A percentile compares a stretch with the other conserved stretches of the same genome.
Evolutionary conservation across 2,888 invertebrate species (phyloP).

Genomic region (Aproaerema taeniolella): DNA sequence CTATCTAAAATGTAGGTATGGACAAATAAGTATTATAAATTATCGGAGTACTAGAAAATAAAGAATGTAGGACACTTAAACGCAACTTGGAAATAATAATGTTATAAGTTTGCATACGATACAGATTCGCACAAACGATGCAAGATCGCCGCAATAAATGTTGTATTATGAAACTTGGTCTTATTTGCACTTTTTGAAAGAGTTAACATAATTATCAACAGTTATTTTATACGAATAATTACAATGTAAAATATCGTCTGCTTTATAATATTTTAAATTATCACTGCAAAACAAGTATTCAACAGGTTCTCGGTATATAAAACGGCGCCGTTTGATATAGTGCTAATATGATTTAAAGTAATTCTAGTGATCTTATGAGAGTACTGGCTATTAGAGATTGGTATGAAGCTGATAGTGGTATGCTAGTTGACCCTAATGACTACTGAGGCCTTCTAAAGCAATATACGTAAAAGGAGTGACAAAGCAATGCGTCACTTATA

Average conservation of each 20-base stretch:
- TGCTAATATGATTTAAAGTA: constrained; percentile 4
- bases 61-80: constrained; percentile 22
- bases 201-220: not conserved
- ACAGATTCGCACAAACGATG: constrained; percentile 24
- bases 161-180: constrained; percentile 19
- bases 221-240: constrained; percentile 3
- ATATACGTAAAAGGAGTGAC: constrained; percentile 17
- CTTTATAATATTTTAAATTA: constrained; percentile 1
- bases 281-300: too few species aligned
- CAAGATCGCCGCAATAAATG: constrained; percentile 27
- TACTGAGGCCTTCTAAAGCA: constrained; percentile 45
- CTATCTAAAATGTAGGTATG: constrained; percentile 5
- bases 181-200: not conserved
- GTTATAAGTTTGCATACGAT: constrained; percentile 17
- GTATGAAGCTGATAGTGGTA: constrained; percentile 24
- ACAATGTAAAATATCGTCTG: not conserved
- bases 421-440: constrained; percentile 63
- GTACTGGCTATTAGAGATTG: constrained; percentile 3
- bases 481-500: constrained; percentile 7
- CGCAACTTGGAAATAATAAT: constrained; percentile 18
- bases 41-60: constrained; percentile 14
- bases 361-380: too few species aligned
- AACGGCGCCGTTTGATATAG: not conserved
- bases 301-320: constrained; percentile 2
- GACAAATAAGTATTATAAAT: constrained; percentile 7